Evolutionary conservation across 2,113 vertebrate species (phyloP), one percentile per base, ranked within the genome.

Genomic region (Hiodon tergisus): DNA sequence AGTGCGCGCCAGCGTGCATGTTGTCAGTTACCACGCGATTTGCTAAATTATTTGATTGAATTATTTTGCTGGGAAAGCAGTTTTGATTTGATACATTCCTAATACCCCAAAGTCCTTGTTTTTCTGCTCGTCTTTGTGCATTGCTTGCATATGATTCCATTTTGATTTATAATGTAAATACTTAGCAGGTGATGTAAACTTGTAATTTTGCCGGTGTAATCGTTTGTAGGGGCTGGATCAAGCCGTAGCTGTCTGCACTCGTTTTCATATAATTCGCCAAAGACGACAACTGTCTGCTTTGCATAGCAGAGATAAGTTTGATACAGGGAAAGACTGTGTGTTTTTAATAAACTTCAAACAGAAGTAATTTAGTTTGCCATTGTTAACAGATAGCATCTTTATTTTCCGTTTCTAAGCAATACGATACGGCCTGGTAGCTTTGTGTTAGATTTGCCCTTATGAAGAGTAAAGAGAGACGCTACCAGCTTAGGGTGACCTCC

Each of bases 321-420:
- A 71, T 78, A 63, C 69, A 73, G 67, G 71, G 47, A 74, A 81
- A 52, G 61, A 57, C 55, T 4, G 65, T 62, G 75, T 80, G 80
- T 82, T 80, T 81, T 78, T 80, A 78, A 79, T 80, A 82, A 80
- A 78, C 82, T 74, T 73, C 54, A 51, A 47, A 57, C 67, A 76
- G 69, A 82, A 78, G 81, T 81, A 76, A 82, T 82, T 80, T 71
- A 75, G 74, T 78, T 77, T 72, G 69, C 66, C 77, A 76, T 76
- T 59, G 65, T 75, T 75, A 75, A 71, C 65, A 72, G 81, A 81
- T 81, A 72, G 59, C 76, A 82, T 84, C 80, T 81, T 62, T 72
- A 58, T 73, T 74, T 72, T 75, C 54, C 59, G 13, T 13, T 59
- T 68, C 76, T 4, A n/a, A 14, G 16, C n/a, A 17, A 8, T 59